Evolutionary conservation across 2,888 invertebrate genomes (phyloP).

Genomic region (Galeruca laticollis): DNA sequence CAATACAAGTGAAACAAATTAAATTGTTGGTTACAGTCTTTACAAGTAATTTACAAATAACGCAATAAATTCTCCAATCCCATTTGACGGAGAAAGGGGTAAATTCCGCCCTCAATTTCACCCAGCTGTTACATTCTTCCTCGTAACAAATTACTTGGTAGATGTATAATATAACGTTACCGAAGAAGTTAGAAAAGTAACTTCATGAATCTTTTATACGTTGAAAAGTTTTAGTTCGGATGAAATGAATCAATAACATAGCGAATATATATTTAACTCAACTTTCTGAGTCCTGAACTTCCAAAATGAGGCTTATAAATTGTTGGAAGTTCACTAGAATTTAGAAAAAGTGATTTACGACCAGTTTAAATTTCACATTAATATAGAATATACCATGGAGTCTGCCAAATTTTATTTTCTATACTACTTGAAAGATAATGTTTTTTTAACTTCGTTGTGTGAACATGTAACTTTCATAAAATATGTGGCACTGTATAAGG

Average conservation of each 20-base stretch:
- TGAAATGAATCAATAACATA: conserved; percentile 45
- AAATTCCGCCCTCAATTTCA: conserved; percentile 32
- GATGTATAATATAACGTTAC: conserved; percentile 35
- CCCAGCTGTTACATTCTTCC: conserved; percentile 34
- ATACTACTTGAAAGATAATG: too few relatives aligned
- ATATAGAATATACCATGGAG: too few relatives aligned
- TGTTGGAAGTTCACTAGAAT: conserved; percentile 58
- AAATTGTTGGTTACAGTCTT: conserved; percentile 22
- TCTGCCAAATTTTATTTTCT: too few relatives aligned
- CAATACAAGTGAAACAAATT: conserved; percentile 15
- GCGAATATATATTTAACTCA: conserved; percentile 31
- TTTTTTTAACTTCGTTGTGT: too few relatives aligned
- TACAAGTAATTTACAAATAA: conserved; percentile 28
- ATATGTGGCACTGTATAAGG: too few relatives aligned
- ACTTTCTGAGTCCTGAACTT: conserved; percentile 44
- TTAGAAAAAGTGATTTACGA: conserved; percentile 62
- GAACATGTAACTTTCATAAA: too few relatives aligned
- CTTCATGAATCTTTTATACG: conserved; percentile 50
- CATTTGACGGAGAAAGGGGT: conserved; percentile 45
- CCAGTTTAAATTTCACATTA: conserved; percentile 59
- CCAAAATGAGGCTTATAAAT: conserved; percentile 49
- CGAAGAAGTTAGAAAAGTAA: conserved; percentile 43
- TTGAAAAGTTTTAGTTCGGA: conserved; percentile 42
- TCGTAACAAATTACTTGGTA: conserved; percentile 37
- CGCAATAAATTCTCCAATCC: conserved; percentile 23